Evolutionary conservation across 1,140 invertebrate genomes (phyloP).

Genomic region (Aricia agestis): DNA sequence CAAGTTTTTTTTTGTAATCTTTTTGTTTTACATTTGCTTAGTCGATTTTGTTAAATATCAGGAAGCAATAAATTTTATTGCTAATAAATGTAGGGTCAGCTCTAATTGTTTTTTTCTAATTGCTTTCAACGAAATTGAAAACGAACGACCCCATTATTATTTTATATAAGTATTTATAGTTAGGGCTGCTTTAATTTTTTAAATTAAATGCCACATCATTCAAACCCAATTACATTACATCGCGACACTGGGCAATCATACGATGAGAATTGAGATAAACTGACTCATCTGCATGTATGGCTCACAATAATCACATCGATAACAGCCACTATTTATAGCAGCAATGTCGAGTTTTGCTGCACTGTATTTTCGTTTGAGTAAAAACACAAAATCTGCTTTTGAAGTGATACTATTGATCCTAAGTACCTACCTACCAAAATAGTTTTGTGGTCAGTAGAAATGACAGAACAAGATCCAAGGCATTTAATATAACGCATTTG

Average conservation of each 20-base stretch:
- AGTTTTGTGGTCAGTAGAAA: not conserved
- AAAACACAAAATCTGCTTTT: not conserved
- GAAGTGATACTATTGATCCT: not conserved
- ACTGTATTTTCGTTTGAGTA: not conserved
- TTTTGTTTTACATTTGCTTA: not conserved
- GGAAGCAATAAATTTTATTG: conserved; percentile 6
- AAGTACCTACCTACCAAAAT: not conserved
- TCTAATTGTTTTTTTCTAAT: not conserved
- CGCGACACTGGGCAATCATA: not conserved
- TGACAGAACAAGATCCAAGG: not conserved
- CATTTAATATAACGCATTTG: not conserved
- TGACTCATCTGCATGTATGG: not conserved
- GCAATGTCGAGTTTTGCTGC: not conserved
- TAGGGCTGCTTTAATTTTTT: too few species aligned
- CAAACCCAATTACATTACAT: too few species aligned
- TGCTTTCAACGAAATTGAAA: not conserved
- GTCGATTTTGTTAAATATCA: not conserved
- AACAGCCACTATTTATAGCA: not conserved
- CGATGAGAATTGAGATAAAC: not conserved
- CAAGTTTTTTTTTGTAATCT: too few species aligned
- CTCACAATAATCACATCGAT: not conserved
- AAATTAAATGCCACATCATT: too few species aligned
- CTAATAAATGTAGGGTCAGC: not conserved
- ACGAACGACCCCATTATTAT: not conserved
- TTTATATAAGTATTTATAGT: too few species aligned